Percentiles rank a stretch among this genome's conserved stretches.
Conservation (phyloP, 2,797 vertebrate genomes). For the Amphiprion clarkii region DNA sequence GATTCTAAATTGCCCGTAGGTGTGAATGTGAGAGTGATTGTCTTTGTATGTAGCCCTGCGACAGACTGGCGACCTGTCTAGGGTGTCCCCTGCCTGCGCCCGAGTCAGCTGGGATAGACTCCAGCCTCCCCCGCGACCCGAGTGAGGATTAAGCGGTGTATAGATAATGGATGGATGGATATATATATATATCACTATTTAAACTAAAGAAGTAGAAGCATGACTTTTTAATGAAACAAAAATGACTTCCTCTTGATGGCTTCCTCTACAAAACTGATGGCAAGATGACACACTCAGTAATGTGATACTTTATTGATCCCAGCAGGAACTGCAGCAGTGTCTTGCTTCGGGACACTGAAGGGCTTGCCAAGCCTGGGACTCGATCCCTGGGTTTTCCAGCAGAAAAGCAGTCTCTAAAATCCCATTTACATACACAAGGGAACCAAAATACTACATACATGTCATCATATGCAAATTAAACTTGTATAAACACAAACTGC, state of each 20-base stretch:
- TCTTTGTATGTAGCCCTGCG: no score
- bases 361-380: constrained; percentile 16
- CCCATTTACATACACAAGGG: not conserved
- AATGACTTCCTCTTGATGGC: constrained; percentile 8
- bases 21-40: no score
- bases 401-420: not conserved
- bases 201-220: constrained; percentile 6
- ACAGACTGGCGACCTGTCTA: no score
- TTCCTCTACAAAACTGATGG: constrained; percentile 37
- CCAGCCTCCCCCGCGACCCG: no score
- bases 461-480: not conserved
- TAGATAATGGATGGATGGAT: no score
- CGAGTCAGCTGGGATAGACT: no score
- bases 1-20: no score
- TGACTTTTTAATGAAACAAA: constrained; percentile 6
- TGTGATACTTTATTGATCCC: constrained; percentile 58
- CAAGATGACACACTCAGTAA: constrained; percentile 40
- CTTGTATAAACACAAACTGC: not conserved
- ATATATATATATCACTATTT: not conserved
- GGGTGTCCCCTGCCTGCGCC: no score
- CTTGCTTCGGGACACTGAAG: constrained; percentile 35
- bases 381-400: not conserved
- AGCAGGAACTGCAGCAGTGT: constrained; percentile 47
- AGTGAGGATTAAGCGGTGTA: no score
- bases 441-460: not conserved